These are phyloP conservation scores for Pammene fasciana DNA, from an alignment of 2,888 invertebrate genomes.

Conservation along the genomic window DNA sequence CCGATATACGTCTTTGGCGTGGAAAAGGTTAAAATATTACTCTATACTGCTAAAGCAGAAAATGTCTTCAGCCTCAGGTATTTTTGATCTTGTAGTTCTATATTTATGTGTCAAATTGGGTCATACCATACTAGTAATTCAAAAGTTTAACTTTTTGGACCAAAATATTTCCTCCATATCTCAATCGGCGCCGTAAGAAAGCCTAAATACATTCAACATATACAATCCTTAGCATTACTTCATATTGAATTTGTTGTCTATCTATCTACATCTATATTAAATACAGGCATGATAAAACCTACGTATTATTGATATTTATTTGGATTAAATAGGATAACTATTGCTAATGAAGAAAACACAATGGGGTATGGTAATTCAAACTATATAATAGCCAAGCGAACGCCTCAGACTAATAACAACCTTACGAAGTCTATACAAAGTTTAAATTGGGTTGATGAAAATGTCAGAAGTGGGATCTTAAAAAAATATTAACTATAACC, in stretches of 20 bases:
- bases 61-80: no score
- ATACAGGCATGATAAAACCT: constrained; percentile 48
- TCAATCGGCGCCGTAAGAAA: constrained; percentile 5
- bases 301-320: constrained; percentile 14
- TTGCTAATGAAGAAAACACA: not conserved
- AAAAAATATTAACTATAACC: not conserved
- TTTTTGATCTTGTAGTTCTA: no score
- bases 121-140: no score
- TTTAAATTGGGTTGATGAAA: not conserved
- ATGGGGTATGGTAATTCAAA: not conserved
- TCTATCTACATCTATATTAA: constrained; percentile 56
- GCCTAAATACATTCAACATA: constrained; percentile 47
- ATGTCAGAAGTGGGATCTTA: not conserved
- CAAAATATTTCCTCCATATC: not conserved
- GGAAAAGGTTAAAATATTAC: no score
- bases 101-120: no score
- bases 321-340: constrained; percentile 7
- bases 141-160: not conserved
- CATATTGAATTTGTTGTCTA: constrained; percentile 59
- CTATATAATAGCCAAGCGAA: not conserved
- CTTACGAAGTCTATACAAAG: not conserved
- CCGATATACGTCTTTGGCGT: no score
- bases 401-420: not conserved
- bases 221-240: constrained; percentile 51
- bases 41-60: no score